phyloP scores from a whole-genome alignment of 2,888 invertebrate species.

The Empis livida region DNA sequence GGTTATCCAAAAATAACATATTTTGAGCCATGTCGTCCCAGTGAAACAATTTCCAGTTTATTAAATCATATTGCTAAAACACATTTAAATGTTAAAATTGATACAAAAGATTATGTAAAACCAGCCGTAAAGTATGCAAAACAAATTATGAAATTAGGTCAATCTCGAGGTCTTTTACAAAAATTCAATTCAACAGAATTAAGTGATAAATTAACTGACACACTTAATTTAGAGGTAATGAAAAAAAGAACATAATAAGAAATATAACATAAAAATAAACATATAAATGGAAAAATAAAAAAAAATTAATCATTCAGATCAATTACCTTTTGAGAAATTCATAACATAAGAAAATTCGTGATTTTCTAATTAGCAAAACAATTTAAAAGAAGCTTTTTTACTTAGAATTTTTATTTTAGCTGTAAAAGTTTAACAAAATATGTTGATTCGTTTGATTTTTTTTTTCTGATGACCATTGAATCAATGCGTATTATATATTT shows the following conservation, averaged over 20 bases:
- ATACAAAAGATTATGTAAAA: slow-evolving; percentile 59
- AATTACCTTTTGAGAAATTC: no score
- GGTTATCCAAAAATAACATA: slow-evolving; percentile 58
- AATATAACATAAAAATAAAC: no score
- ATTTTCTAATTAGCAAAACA: not conserved
- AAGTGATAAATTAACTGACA: slow-evolving; percentile 62
- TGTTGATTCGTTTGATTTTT: no score
- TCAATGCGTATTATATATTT: no score
- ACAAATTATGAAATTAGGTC: slow-evolving; percentile 58
- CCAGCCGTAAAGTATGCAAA: slow-evolving; percentile 60
- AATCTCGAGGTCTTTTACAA: slow-evolving; percentile 51
- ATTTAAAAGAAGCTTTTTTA: not conserved
- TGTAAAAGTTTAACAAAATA: no score
- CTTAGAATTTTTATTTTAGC: not conserved
- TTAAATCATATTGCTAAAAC: slow-evolving; percentile 54
- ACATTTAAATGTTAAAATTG: slow-evolving; percentile 56
- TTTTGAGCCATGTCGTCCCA: slow-evolving; percentile 54
- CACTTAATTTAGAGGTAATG: slow-evolving; percentile 59
- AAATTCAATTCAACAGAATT: slow-evolving; percentile 56
- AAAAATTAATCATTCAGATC: no score
- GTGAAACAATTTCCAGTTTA: slow-evolving; percentile 56
- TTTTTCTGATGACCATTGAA: no score
- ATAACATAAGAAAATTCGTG: not conserved
- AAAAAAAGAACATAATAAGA: no score
- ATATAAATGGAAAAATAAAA: no score